Evolutionary conservation across 1,140 invertebrate genomes (phyloP).

Genomic region (Amyelois transitella): DNA sequence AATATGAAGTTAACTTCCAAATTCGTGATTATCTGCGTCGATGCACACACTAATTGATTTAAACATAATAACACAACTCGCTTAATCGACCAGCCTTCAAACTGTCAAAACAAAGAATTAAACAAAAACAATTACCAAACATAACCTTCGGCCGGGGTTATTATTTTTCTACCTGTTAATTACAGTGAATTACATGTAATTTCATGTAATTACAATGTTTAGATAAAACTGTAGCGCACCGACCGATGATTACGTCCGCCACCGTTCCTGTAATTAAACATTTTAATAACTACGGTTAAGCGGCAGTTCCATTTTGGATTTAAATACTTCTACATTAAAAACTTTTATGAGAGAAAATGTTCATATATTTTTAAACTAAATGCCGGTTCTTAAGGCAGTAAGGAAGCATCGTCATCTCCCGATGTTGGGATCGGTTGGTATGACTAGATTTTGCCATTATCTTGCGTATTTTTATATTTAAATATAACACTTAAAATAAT

Average conservation of each 20-base stretch:
- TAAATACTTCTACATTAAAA: neutral
- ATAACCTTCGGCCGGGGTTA: constrained; percentile 1
- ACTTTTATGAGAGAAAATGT: constrained; percentile 27
- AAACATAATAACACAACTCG: neutral
- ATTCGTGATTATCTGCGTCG: too few species aligned
- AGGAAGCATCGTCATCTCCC: too few species aligned
- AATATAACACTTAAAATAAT: too few species aligned
- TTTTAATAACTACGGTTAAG: constrained; percentile 55
- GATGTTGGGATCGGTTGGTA: too few species aligned
- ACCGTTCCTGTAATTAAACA: constrained; percentile 70
- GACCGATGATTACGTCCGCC: constrained; percentile 49
- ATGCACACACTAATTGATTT: neutral
- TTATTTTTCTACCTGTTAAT: constrained; percentile 45
- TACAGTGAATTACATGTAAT: constrained; percentile 50
- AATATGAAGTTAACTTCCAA: too few species aligned
- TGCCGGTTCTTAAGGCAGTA: too few species aligned
- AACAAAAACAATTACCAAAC: neutral
- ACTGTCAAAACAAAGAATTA: neutral
- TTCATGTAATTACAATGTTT: constrained; percentile 57
- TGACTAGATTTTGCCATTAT: too few species aligned
- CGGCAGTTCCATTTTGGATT: constrained; percentile 6
- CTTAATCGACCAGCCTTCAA: neutral
- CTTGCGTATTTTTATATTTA: too few species aligned
- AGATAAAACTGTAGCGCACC: constrained; percentile 61
- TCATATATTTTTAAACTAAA: neutral